These are phyloP conservation scores for Takifugu bimaculatus DNA, from an alignment of 2,113 vertebrate genomes.

Conservation along the genomic window DNA sequence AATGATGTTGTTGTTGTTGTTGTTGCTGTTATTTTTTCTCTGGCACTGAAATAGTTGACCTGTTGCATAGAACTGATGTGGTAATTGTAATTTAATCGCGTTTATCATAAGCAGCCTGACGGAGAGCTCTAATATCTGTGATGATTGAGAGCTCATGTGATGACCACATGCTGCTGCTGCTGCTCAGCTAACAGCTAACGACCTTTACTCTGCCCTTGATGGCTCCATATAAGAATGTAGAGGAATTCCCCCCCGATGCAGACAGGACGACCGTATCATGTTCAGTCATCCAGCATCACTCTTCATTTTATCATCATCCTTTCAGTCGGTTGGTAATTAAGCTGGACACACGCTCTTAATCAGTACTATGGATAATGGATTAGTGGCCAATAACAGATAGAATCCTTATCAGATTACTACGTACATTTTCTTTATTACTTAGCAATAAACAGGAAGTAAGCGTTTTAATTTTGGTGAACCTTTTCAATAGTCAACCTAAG, in stretches of 20 bases:
- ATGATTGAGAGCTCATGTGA: conserved; percentile 30
- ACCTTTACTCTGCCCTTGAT: conserved; percentile 49
- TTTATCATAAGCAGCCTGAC: neutral
- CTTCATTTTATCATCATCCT: neutral
- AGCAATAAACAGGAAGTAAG: neutral
- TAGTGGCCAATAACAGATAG: too few species aligned
- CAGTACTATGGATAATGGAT: too few species aligned
- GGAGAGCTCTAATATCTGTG: conserved; percentile 3
- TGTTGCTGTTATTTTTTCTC: too few species aligned
- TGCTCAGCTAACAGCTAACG: conserved; percentile 35
- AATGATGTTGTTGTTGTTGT: too few species aligned
- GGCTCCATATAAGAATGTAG: conserved; percentile 45
- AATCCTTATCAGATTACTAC: too few species aligned
- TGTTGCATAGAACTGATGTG: too few species aligned
- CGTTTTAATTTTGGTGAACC: neutral
- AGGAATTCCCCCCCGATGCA: conserved; percentile 48
- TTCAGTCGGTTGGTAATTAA: neutral
- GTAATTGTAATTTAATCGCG: neutral
- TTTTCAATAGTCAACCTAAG: neutral
- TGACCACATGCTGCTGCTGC: conserved; percentile 18
- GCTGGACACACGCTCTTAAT: too few species aligned
- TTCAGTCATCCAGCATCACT: neutral
- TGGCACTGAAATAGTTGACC: too few species aligned
- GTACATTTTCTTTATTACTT: too few species aligned
- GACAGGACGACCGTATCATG: neutral